Evolutionary conservation across 2,113 vertebrate species (phyloP), one percentile per base, ranked within the genome.

Genomic region (Pelecanoides urinatrix): DNA sequence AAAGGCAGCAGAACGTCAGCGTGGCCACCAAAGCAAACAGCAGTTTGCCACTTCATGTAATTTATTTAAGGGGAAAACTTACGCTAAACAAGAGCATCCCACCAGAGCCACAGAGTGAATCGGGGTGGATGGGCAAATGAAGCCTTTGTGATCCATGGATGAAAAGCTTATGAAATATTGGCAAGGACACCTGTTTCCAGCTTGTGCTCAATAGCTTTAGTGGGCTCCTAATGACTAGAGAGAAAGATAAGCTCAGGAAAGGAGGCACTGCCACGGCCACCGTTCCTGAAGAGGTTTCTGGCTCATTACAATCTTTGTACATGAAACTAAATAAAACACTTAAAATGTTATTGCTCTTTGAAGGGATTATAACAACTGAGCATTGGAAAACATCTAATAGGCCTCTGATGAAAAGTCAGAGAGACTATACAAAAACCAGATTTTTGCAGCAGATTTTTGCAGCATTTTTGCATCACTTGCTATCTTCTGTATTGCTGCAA

Each of bases 81-180:
- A 34, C 5, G 44, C 44, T 20, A 34, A 34, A 34, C 30, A 47
- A 67, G 22, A 47, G 44, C 32, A 25, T 22, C 32, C 56, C 62
- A 30, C 52, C 47, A 75, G 56, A 40, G 36, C 17, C 65, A 65
- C 23, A 55, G 34, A n/a, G 27, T 26, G n/a, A 62, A 25, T 4
- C 0, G 0, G 34, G 34, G 34, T 8, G 30, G 45, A 56, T 4
- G 34, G 42, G 36, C 42, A 87, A 30, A 58, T 12, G 12, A 45
- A 91, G 55, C 25, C 44, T 58, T 71, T 42, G 38, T 42, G 72
- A 30, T 38, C 70, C 84, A 5, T 7, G 70, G 65, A 53, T 66
- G 34, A 83, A 75, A 78, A 86, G 16, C 38, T 22, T 16, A 44
- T 1, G 12, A 65, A 67, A 50, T 71, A 50, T 4, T 38, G 62